Conservation (phyloP, 2,797 vertebrate genomes). For the Merluccius polli region DNA sequence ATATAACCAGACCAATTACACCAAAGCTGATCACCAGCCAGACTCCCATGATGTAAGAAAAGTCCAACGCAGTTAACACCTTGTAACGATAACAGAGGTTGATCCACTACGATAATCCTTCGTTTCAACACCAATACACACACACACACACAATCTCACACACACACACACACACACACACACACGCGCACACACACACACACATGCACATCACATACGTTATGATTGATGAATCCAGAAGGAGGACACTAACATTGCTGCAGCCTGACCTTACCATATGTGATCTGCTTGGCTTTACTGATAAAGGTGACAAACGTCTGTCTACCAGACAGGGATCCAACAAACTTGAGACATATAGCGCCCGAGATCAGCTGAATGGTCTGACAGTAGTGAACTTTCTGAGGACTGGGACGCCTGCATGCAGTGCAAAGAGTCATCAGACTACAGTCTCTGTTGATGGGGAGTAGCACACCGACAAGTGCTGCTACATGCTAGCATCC, state of each 20-base stretch:
- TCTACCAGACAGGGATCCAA: no score
- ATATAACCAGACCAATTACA: constrained; percentile 4
- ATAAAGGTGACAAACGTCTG: no score
- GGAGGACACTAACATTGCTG: neutral
- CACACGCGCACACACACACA: no score
- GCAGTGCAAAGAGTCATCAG: no score
- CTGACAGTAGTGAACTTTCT: no score
- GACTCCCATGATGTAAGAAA: neutral
- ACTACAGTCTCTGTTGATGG: no score
- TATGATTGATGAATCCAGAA: neutral
- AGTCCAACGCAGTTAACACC: neutral
- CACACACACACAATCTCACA: neutral
- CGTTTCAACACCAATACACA: neutral
- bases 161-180: neutral
- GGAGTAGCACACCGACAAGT: no score
- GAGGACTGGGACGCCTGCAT: no score
- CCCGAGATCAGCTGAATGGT: no score
- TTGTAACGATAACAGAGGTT: constrained; percentile 3
- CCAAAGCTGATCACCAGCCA: constrained; percentile 2
- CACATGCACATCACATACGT: neutral
- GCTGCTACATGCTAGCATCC: no score
- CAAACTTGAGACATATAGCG: no score
- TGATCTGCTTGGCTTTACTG: neutral
- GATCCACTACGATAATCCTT: neutral
- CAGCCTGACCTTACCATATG: neutral